Evolutionary conservation across 2,888 invertebrate genomes (phyloP), one percentile per base, ranked within the genome.

Genomic region (Ormyrus rosae): DNA sequence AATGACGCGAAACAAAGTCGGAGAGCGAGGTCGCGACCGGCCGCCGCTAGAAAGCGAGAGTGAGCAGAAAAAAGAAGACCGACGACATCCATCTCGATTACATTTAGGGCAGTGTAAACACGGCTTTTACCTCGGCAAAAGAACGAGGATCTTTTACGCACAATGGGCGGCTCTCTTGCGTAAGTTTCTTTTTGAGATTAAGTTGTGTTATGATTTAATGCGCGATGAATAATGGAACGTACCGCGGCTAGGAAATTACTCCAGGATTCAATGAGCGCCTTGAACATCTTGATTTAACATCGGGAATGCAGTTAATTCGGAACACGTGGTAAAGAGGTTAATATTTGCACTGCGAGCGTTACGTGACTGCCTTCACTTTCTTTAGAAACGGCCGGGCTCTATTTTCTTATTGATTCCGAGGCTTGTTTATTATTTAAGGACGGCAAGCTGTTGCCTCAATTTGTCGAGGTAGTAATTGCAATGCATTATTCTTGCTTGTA

Each of bases 351-450:
- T 70, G 55, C n/a, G 63, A 19, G 9, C 56, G 61, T 55, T 61
- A 48, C 71, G 65, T 64, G 71, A 80, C 80, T 80, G 51, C 67
- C 67, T 76, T 80, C 80, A 61, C 76, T 80, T 68, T 71, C 71
- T 55, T 45, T 58, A 6, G 13, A 63, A 67, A 56, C 45, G 9
- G 19, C 10, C 45, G 34, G 45, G 45, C 63, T 72, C 53, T 72
- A 51, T 53, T 53, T 61, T 72, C 6, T 72, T 63, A 72, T 72
- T 48, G 69, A 70, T 70, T 45, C 6, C 8, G 8, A 6, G 13
- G 13, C 58, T 51, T 60, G 10, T 72, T 10, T 51, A 63, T 72
- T 72, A 61, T 72, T 72, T 61, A 63, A 61, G 51, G n/a, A 34
- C 13, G n/a, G 45, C 13, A 69, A 56, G 7, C 53, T n/a, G 34